phyloP scores from a whole-genome alignment of 2,888 invertebrate species.

The Xestia xanthographa region DNA sequence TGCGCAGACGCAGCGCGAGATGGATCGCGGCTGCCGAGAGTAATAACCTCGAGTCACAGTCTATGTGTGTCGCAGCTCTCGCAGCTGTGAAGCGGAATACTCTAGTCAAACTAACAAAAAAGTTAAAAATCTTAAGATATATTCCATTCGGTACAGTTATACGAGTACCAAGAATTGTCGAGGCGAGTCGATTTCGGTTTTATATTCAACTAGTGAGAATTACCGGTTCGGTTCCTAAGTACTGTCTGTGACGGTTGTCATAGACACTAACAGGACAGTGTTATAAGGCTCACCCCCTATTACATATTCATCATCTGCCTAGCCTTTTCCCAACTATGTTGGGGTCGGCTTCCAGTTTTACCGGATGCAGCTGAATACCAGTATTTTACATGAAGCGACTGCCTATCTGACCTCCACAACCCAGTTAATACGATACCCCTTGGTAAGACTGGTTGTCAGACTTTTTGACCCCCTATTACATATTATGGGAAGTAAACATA shows the following conservation, averaged over 20 bases:
- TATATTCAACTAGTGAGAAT: constrained; percentile 35
- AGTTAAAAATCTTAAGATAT: constrained; percentile 32
- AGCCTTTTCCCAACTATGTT: too few relatives aligned
- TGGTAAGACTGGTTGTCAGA: too few relatives aligned
- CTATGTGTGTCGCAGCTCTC: constrained; percentile 53
- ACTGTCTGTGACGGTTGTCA: not conserved
- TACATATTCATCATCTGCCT: too few relatives aligned
- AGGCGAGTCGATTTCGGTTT: constrained; percentile 25
- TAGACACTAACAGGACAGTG: constrained; percentile 6
- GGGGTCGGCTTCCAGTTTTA: too few relatives aligned
- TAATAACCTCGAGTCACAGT: constrained; percentile 81
- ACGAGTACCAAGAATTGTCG: constrained; percentile 11
- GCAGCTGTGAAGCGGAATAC: constrained; percentile 41
- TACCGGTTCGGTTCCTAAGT: constrained; percentile 41
- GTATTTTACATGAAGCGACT: too few relatives aligned
- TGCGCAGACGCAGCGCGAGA: constrained; percentile 64
- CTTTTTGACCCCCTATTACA: too few relatives aligned
- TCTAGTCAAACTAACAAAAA: constrained; percentile 32
- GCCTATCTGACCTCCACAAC: too few relatives aligned
- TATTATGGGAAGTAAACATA: too few relatives aligned
- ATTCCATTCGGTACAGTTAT: constrained; percentile 53
- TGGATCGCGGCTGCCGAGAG: constrained; percentile 78
- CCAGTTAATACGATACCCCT: too few relatives aligned
- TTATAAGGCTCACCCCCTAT: not conserved
- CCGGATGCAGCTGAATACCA: too few relatives aligned